Evolutionary conservation across 2,113 vertebrate species (phyloP).

Genomic region (Heterotis niloticus): DNA sequence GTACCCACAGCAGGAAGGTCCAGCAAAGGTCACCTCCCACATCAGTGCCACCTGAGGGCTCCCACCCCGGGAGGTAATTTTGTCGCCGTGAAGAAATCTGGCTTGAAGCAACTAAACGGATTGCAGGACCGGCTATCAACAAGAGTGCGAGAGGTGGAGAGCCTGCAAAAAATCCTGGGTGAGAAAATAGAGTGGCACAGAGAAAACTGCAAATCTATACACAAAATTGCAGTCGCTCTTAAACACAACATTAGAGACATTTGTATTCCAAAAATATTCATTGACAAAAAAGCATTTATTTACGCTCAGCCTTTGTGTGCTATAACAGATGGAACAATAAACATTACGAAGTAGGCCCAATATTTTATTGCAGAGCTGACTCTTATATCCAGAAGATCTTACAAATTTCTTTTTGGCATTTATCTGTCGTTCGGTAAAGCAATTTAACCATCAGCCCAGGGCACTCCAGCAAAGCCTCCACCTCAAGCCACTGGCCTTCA

Average conservation of each 20-base stretch:
- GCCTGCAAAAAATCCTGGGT: background rate
- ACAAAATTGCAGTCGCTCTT: background rate
- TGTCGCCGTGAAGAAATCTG: background rate
- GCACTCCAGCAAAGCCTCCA: no score
- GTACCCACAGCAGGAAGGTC: background rate
- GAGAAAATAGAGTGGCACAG: background rate
- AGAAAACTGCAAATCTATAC: background rate
- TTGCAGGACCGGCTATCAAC: background rate
- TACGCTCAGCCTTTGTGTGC: background rate
- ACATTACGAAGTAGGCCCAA: no score
- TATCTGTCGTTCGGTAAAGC: no score
- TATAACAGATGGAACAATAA: background rate
- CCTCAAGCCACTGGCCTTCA: no score
- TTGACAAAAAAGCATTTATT: background rate
- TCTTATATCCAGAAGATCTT: no score
- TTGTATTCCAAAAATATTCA: background rate
- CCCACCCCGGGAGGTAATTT: background rate
- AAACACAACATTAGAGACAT: background rate
- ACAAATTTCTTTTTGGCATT: no score
- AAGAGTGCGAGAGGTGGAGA: background rate
- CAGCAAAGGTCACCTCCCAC: constrained; percentile 4
- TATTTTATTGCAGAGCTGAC: no score
- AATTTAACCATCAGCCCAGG: no score
- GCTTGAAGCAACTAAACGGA: background rate
- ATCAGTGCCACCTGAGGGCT: background rate